These are phyloP conservation scores for Meliscaeva auricollis DNA, from an alignment of 2,888 invertebrate genomes.

Conservation along the genomic window DNA sequence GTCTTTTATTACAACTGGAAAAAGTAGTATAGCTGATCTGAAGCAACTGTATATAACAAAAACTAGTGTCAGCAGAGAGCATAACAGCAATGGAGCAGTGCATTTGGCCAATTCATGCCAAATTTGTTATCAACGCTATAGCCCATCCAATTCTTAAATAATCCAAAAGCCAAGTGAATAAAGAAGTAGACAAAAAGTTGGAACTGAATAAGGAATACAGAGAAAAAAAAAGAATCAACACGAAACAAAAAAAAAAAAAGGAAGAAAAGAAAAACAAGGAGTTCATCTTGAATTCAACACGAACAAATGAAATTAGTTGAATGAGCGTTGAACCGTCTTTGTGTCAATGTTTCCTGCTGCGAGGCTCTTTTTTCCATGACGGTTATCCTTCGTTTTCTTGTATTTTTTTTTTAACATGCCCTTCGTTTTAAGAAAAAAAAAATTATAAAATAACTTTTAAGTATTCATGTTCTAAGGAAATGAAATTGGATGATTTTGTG, in stretches of 20 bases:
- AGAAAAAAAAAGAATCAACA: background rate
- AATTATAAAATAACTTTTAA: slow-evolving; percentile 23
- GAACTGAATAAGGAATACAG: slow-evolving; percentile 1
- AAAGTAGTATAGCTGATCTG: slow-evolving; percentile 26
- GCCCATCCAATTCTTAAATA: slow-evolving; percentile 28
- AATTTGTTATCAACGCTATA: slow-evolving; percentile 68
- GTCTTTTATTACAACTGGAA: slow-evolving; percentile 60
- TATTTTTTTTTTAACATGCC: background rate
- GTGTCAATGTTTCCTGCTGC: slow-evolving; percentile 72
- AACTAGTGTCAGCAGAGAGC: slow-evolving; percentile 43
- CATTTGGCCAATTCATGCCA: slow-evolving; percentile 75
- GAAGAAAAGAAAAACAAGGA: slow-evolving; percentile 33
- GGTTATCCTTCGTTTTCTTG: slow-evolving; percentile 29
- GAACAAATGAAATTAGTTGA: slow-evolving; percentile 75
- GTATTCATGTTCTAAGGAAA: slow-evolving; percentile 51
- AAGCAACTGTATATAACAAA: slow-evolving; percentile 1
- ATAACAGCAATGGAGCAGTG: slow-evolving; percentile 60
- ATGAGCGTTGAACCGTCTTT: slow-evolving; percentile 64
- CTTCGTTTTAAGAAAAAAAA: background rate
- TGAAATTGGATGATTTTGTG: slow-evolving; percentile 32
- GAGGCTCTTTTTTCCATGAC: slow-evolving; percentile 14
- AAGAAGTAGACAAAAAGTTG: slow-evolving; percentile 42
- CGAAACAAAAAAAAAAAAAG: background rate
- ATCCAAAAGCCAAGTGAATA: slow-evolving; percentile 59
- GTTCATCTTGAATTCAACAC: slow-evolving; percentile 67